Base-by-base conservation (phyloP, 2,797 vertebrate genomes). In the Allochrocebus solatus region DNA sequence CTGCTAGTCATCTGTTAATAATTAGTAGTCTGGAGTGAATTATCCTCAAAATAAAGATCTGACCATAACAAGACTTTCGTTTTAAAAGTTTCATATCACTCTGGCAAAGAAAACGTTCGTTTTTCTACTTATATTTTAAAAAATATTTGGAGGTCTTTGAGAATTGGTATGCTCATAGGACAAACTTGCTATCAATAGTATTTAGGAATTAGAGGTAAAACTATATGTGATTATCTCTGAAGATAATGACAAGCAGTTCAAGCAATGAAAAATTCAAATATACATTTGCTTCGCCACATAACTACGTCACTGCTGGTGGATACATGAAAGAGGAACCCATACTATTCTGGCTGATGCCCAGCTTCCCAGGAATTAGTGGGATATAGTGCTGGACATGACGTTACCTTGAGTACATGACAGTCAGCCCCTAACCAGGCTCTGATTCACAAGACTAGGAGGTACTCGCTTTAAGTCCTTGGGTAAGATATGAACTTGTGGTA, bases 381-480 rank as follows among this genome's bases (percentile, higher is more conserved):
- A 99, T 98, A 98, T 99, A 99, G 99, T 99, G 99, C 99, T 99
- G 99, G 99, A 99, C 99, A 99, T 99, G 99, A 99, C 99, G 99
- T 99, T 99, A 99, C 99, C 99, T 99, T 99, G 99, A 99, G 99
- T 99, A 99, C 99, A 99, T 99, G 99, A 99, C 99, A 99, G 99
- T 99, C 99, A 99, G 99, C 99, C 99, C 99, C 99, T 98, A 99
- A 99, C 99, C 99, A 99, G 99, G 99, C 98, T 99, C 99, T 99
- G 99, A 99, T 99, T 98, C 98, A 98, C 74, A 97, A 98, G 98
- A 98, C 98, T 98, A 98, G 96, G 97, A 98, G 97, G 95, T 98
- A 85, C 91, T 97, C 4, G 88, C 97, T 98, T 98, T 99, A 98
- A 98, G 98, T 98, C 98, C 98, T 98, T 98, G 98, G 98, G 99